These are phyloP conservation scores for Percopsis transmontana DNA, from an alignment of 2,113 vertebrate genomes.

Conservation along the genomic window DNA sequence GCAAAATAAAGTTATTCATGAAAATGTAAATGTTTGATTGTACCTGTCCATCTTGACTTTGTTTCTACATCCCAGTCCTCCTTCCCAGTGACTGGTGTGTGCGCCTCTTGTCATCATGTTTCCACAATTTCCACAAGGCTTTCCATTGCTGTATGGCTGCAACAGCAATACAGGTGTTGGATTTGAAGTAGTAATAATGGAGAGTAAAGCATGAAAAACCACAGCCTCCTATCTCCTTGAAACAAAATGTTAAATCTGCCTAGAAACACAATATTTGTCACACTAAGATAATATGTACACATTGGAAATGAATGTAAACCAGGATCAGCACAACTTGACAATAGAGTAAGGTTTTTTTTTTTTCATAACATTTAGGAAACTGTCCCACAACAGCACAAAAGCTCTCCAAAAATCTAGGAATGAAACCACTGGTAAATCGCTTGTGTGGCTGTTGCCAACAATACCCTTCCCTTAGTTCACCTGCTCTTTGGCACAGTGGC, in stretches of 20 bases:
- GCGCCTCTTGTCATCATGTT: conserved; percentile 76
- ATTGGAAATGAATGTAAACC: background rate
- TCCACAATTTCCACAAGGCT: conserved; percentile 77
- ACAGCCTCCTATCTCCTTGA: no score
- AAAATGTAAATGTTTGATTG: background rate
- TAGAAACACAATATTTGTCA: no score
- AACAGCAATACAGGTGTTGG: conserved; percentile 1
- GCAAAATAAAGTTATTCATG: background rate
- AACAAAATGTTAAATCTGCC: no score
- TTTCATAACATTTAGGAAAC: no score
- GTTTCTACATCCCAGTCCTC: conserved; percentile 81
- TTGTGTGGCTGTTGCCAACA: background rate
- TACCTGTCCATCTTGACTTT: conserved; percentile 81
- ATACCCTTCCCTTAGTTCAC: conserved; percentile 43
- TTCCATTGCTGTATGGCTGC: conserved; percentile 76
- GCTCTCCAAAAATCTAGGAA: no score
- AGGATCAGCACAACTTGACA: background rate
- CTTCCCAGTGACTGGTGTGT: conserved; percentile 80
- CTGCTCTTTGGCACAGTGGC: conserved; percentile 83
- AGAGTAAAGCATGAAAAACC: no score
- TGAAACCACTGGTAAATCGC: no score
- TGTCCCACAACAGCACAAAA: no score
- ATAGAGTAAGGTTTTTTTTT: no score
- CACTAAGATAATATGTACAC: background rate
- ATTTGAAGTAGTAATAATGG: no score